Conservation (phyloP, 2,888 invertebrate genomes). For the Dendrolimus houi region DNA sequence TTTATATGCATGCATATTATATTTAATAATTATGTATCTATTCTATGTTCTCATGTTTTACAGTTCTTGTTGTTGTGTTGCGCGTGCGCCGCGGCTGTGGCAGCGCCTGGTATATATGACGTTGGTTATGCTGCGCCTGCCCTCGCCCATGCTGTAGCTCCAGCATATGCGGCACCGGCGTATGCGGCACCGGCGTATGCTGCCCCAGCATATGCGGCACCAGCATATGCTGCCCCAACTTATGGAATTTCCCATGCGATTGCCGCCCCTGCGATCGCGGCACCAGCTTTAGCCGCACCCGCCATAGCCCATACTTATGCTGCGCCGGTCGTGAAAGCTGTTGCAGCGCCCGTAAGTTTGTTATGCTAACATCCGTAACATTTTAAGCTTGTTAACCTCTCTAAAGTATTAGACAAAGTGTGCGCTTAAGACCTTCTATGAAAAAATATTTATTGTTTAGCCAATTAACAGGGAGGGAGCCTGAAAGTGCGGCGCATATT, state of each 20-base stretch:
- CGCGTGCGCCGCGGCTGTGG: slow-evolving; percentile 50
- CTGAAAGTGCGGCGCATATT: too few relatives aligned
- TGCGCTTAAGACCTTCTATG: too few relatives aligned
- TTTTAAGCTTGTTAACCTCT: too few relatives aligned
- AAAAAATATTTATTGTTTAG: too few relatives aligned
- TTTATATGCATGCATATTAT: too few relatives aligned
- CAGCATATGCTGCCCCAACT: slow-evolving; percentile 22
- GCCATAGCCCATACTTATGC: slow-evolving; percentile 19
- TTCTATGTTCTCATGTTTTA: too few relatives aligned
- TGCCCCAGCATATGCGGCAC: slow-evolving; percentile 23
- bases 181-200: slow-evolving; percentile 13
- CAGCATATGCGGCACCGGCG: slow-evolving; percentile 18
- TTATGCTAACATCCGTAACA: neutral
- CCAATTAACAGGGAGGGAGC: too few relatives aligned
- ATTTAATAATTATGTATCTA: too few relatives aligned
- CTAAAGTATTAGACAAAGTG: too few relatives aligned
- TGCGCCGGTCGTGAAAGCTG: slow-evolving; percentile 28
- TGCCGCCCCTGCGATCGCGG: slow-evolving; percentile 15
- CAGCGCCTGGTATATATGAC: slow-evolving; percentile 42
- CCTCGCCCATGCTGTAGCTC: slow-evolving; percentile 6
- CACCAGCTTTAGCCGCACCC: slow-evolving; percentile 15
- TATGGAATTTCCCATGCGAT: slow-evolving; percentile 12
- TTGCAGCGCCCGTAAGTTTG: slow-evolving; percentile 39
- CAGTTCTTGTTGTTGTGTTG: slow-evolving; percentile 48
- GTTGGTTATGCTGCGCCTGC: slow-evolving; percentile 24